A percentile compares a stretch with the other conserved stretches of the same genome.
Evolutionary conservation across 2,888 invertebrate species (phyloP).

Genomic region (Sussaba pulchella): DNA sequence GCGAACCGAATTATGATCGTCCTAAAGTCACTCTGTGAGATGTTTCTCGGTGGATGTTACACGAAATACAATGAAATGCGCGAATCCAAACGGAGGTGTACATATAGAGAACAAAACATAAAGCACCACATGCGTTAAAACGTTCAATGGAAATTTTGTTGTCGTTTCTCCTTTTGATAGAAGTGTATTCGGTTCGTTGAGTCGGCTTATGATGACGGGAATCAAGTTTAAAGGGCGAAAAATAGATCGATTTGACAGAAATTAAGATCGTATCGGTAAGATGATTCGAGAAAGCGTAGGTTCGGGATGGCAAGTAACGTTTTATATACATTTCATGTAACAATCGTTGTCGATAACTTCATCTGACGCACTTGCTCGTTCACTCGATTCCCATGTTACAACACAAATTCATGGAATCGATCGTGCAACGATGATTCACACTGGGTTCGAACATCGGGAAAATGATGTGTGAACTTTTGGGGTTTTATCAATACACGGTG

Average conservation of each 20-base stretch:
- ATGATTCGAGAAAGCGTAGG: not conserved
- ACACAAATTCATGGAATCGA: constrained; percentile 76
- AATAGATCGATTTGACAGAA: constrained; percentile 15
- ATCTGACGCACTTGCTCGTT: constrained; percentile 76
- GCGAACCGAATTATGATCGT: not conserved
- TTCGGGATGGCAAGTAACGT: constrained; percentile 15
- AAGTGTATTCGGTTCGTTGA: constrained; percentile 21
- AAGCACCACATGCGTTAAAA: constrained; percentile 72
- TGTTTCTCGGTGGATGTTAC: constrained; percentile 14
- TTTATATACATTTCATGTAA: constrained; percentile 23
- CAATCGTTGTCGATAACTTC: constrained; percentile 72
- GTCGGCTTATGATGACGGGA: not conserved
- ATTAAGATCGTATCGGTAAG: constrained; percentile 2
- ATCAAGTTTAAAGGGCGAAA: constrained; percentile 33
- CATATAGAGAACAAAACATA: constrained; percentile 68
- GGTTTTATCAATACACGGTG: constrained; percentile 47
- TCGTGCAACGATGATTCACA: constrained; percentile 76
- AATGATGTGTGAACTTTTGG: too few species aligned
- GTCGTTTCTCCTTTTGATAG: constrained; percentile 10
- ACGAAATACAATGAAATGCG: constrained; percentile 24
- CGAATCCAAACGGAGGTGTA: constrained; percentile 36
- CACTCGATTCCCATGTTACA: constrained; percentile 78
- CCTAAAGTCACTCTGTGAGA: not conserved
- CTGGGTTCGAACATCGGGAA: constrained; percentile 76
- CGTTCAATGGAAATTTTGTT: constrained; percentile 37